Conservation (phyloP, 2,888 invertebrate species). For the Stegophylla sp. region DNA sequence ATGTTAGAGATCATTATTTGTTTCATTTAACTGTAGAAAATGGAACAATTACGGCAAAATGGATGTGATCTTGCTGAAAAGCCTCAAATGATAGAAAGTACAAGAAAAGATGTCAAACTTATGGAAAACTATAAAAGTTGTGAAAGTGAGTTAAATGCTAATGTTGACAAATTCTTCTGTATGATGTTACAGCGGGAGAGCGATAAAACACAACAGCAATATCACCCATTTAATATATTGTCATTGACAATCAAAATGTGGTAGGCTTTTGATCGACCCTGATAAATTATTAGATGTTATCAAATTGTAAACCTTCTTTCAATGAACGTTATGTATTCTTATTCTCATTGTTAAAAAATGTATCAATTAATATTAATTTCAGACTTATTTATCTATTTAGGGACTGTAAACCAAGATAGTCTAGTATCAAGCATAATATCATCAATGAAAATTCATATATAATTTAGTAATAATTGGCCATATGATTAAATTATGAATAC, state of each 20-base stretch:
- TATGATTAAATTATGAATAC: conserved; percentile 27
- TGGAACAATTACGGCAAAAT: conserved; percentile 74
- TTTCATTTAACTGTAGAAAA: conserved; percentile 64
- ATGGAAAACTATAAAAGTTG: conserved; percentile 78
- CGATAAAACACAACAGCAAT: conserved; percentile 67
- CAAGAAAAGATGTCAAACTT: conserved; percentile 72
- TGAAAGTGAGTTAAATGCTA: conserved; percentile 79
- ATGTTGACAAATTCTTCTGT: conserved; percentile 79
- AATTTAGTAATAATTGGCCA: conserved; percentile 29
- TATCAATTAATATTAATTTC: conserved; percentile 19
- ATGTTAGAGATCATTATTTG: neutral
- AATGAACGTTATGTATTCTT: conserved; percentile 20
- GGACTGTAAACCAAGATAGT: conserved; percentile 40
- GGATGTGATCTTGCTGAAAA: conserved; percentile 77
- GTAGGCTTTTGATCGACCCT: neutral
- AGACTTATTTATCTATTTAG: conserved; percentile 29
- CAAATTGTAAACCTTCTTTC: neutral
- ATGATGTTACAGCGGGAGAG: conserved; percentile 74
- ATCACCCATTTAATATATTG: conserved; percentile 40
- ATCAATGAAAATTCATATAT: conserved; percentile 34
- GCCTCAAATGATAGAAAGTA: conserved; percentile 69
- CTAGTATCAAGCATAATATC: conserved; percentile 48
- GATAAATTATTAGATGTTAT: neutral
- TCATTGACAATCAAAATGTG: conserved; percentile 29
- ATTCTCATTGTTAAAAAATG: neutral